Conservation (phyloP, 2,797 vertebrate genomes). For the Huso huso region DNA sequence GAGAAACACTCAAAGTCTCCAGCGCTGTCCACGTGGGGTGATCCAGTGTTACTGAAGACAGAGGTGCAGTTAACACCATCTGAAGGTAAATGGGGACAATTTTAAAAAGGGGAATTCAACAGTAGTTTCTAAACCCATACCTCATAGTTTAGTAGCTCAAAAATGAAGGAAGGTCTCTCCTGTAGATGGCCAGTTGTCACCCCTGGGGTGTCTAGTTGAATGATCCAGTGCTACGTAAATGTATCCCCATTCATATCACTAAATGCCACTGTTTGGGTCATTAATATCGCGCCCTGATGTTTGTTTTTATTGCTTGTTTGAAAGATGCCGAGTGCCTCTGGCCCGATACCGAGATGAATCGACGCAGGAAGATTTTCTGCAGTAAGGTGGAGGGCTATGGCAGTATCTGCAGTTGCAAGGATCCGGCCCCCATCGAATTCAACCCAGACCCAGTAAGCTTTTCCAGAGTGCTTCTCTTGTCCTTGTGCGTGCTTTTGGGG, state of each 20-base stretch:
- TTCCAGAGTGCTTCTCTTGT: background rate
- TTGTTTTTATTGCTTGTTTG: background rate
- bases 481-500: background rate
- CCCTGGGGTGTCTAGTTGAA: too few species aligned
- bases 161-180: too few species aligned
- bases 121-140: too few species aligned
- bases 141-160: too few species aligned
- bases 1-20: constrained; percentile 93
- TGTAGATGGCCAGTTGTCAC: too few species aligned
- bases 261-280: too few species aligned
- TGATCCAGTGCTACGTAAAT: too few species aligned
- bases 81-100: constrained; percentile 63
- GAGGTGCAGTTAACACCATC: constrained; percentile 88
- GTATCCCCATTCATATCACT: too few species aligned
- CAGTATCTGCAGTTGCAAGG: constrained; percentile 95
- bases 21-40: constrained; percentile 88
- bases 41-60: constrained; percentile 90
- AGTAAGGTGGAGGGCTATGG: constrained; percentile 97
- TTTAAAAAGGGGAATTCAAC: too few species aligned
- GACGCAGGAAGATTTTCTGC: constrained; percentile 83
- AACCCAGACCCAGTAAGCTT: constrained; percentile 82
- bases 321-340: constrained; percentile 91
- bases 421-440: constrained; percentile 93
- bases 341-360: constrained; percentile 83
- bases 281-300: too few species aligned